Base-by-base conservation (phyloP, 2,797 vertebrate genomes). In the Scyliorhinus canicula region DNA sequence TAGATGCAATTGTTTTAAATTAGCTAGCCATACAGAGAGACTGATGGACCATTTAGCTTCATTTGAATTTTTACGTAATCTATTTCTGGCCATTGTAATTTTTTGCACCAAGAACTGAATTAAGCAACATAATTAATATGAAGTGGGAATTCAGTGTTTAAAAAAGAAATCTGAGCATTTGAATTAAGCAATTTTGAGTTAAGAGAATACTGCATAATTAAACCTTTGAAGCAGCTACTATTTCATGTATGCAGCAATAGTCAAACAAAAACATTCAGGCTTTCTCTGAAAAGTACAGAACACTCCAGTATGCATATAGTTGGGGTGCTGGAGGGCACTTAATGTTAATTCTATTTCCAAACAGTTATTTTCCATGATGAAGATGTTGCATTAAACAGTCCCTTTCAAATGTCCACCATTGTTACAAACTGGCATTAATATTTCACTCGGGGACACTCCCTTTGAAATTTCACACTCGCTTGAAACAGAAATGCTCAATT, bases 311-410 rank as follows among this genome's bases (percentile, higher is more conserved):
- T n/a, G 52, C 19, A 79, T 57, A 57, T 57, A 14, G 31, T n/a
- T n/a, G 16, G 21, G 55, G 3, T 8, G 57, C 57, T 91, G 55
- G n/a, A 60, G 57, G 55, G 35, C 21, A 55, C 31, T 88, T 57
- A 12, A n/a, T 90, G 86, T n/a, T 60, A 60, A 91, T 91, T 91
- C 57, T 12, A 40, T 19, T 26, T 44, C n/a, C 21, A 44, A 44
- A 57, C 19, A 91, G n/a, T 91, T 63, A 91, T 91, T 40, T 44
- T 91, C 31, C 85, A 57, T 57, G 57, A 88, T 63, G n/a, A 91
- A 91, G 40, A 60, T 26, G n/a, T 82, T 82, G 57, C 21, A 44
- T 44, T 65, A 26, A 91, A 65, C 21, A 91, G n/a, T 50, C n/a
- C 6, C 21, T 44, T 88, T 88, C 85, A 12, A 63, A 21, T 65